phyloP scores from a whole-genome alignment of 2,797 vertebrate species.

The Cuculus canorus region DNA sequence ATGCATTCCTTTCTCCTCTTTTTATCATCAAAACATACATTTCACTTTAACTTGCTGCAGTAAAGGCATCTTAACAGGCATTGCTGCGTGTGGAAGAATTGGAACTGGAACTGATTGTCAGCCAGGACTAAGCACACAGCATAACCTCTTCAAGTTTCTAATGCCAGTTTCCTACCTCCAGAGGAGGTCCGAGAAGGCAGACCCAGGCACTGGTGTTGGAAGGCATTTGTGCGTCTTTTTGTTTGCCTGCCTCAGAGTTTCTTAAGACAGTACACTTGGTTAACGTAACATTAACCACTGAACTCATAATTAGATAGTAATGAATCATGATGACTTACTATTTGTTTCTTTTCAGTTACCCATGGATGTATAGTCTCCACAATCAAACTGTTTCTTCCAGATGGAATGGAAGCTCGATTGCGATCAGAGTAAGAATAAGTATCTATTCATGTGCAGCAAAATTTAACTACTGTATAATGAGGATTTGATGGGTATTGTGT shows the following conservation, averaged over 20 bases:
- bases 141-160: neutral
- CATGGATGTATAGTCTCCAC: slow-evolving; percentile 99
- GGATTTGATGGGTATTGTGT: neutral
- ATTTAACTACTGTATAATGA: neutral
- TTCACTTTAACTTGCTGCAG: neutral
- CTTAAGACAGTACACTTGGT: neutral
- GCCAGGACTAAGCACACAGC: neutral
- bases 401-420: slow-evolving; percentile 96
- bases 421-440: slow-evolving; percentile 92
- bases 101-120: neutral
- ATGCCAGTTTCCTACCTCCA: neutral
- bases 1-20: neutral
- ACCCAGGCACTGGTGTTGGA: neutral
- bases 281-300: neutral
- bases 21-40: neutral
- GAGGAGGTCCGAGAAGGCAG: neutral
- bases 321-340: neutral
- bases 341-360: slow-evolving; percentile 88
- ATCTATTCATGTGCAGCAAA: neutral
- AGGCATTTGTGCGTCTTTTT: neutral
- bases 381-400: slow-evolving; percentile 98
- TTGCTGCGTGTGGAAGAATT: neutral
- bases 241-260: neutral
- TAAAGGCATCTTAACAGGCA: neutral
- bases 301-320: neutral